These are phyloP conservation scores for Mylabris sibirica DNA, from an alignment of 2,888 invertebrate genomes.

Conservation along the genomic window DNA sequence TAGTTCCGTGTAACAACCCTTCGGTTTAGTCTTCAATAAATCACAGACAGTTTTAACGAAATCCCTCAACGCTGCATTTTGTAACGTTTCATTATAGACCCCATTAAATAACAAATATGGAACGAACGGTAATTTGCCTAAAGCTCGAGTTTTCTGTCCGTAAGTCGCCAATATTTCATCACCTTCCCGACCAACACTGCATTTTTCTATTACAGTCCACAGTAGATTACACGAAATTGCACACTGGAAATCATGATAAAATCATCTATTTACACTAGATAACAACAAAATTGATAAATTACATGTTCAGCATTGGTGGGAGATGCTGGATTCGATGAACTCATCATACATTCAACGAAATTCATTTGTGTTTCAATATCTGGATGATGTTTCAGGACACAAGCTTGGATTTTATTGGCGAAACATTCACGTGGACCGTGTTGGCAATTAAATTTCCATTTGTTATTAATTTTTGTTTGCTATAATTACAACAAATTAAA, in stretches of 20 bases:
- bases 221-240: conserved; percentile 28
- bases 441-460: conserved; percentile 22
- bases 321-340: conserved; percentile 26
- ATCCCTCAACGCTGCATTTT: conserved; percentile 25
- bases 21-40: neutral
- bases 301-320: conserved; percentile 29
- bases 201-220: conserved; percentile 31
- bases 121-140: conserved; percentile 23
- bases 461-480: conserved; percentile 17
- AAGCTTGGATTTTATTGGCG: conserved; percentile 24
- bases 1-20: neutral
- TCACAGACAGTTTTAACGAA: conserved; percentile 28
- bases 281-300: too few species aligned
- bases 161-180: conserved; percentile 25
- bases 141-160: conserved; percentile 20
- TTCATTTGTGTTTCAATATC: conserved; percentile 12
- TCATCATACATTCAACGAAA: conserved; percentile 36
- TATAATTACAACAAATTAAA: conserved; percentile 2
- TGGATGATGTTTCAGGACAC: conserved; percentile 11
- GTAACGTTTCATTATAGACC: conserved; percentile 20
- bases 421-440: conserved; percentile 22
- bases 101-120: conserved; percentile 33
- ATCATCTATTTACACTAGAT: neutral
- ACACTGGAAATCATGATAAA: conserved; percentile 30
- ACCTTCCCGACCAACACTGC: conserved; percentile 20